phyloP scores from a whole-genome alignment of 2,888 invertebrate genomes.

The Mechanitis mazaeus region DNA sequence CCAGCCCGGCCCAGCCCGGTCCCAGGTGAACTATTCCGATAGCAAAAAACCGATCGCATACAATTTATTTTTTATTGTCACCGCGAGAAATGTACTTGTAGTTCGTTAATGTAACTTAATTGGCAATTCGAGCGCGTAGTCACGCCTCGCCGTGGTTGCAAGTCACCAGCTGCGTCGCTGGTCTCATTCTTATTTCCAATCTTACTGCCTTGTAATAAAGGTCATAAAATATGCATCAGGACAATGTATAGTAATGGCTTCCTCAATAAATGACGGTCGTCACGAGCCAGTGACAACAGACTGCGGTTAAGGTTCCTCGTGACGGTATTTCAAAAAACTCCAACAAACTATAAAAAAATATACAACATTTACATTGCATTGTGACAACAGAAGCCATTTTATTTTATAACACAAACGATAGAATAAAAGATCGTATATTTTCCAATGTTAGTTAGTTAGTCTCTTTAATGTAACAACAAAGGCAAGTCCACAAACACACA shows the following conservation, averaged over 20 bases:
- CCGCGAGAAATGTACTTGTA: slow-evolving; percentile 39
- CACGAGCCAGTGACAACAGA: slow-evolving; percentile 36
- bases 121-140: slow-evolving; percentile 47
- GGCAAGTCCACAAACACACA: too few species aligned
- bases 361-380: not conserved
- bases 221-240: slow-evolving; percentile 7
- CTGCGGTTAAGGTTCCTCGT: slow-evolving; percentile 21
- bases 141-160: slow-evolving; percentile 35
- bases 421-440: too few species aligned
- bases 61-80: slow-evolving; percentile 35
- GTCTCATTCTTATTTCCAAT: slow-evolving; percentile 12
- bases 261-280: slow-evolving; percentile 38
- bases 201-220: slow-evolving; percentile 16
- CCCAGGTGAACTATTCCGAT: slow-evolving; percentile 20
- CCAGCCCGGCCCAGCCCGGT: slow-evolving; percentile 7
- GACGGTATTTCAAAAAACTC: slow-evolving; percentile 10
- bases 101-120: slow-evolving; percentile 46
- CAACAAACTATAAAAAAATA: not conserved
- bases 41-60: slow-evolving; percentile 24
- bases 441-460: too few species aligned
- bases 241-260: slow-evolving; percentile 31
- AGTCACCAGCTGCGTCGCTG: not conserved
- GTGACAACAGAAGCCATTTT: too few species aligned
- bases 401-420: too few species aligned
- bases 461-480: too few species aligned